Percentiles rank a stretch among this genome's conserved stretches.
These are phyloP conservation scores for Caenorhabditis briggsae DNA, from an alignment of 1,140 invertebrate genomes.

Conservation along the genomic window DNA sequence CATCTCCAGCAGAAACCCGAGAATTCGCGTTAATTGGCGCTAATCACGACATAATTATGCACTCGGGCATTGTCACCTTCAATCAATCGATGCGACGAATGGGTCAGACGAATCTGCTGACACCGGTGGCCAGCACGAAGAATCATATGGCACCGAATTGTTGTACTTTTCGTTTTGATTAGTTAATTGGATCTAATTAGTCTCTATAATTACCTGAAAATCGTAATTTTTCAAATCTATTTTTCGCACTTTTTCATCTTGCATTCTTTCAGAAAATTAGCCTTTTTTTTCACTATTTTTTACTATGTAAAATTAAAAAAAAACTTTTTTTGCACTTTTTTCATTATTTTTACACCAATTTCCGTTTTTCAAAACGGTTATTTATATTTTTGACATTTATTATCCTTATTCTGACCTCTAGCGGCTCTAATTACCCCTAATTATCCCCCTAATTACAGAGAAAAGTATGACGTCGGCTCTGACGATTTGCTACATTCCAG, in stretches of 20 bases:
- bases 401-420: too few species aligned
- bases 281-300: too few species aligned
- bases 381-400: not conserved
- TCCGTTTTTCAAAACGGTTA: not conserved
- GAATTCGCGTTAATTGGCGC: conserved; percentile 90
- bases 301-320: too few species aligned
- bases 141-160: conserved; percentile 3
- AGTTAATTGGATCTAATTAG: conserved; percentile 23
- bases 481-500: conserved; percentile 68
- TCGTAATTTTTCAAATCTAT: too few species aligned
- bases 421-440: too few species aligned
- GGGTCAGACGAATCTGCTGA: conserved; percentile 54
- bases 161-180: too few species aligned
- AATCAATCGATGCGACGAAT: conserved; percentile 30
- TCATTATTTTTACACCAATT: not conserved
- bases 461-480: conserved; percentile 49
- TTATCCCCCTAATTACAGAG: conserved; percentile 36
- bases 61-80: conserved; percentile 85
- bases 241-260: too few species aligned
- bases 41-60: conserved; percentile 91
- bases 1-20: conserved; percentile 87
- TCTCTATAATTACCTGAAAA: too few species aligned
- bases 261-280: too few species aligned
- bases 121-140: conserved; percentile 51
- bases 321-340: not conserved